Evolutionary conservation across 92 coral and sea anemone species (phyloP).

Genomic region (Muricea muricata): DNA sequence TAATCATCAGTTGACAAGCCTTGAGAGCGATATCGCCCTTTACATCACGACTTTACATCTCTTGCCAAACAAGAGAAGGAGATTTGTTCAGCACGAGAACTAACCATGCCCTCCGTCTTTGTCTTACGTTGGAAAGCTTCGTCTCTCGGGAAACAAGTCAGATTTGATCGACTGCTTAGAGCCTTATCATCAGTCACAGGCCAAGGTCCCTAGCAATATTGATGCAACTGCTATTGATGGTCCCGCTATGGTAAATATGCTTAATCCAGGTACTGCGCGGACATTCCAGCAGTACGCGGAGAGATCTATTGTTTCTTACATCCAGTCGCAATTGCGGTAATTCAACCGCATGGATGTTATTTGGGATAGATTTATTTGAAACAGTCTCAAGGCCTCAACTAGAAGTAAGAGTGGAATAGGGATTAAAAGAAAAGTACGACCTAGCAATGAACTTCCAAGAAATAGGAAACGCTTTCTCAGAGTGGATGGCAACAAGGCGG

Average conservation of each 20-base stretch:
- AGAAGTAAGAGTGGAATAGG: neutral
- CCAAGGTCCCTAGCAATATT: neutral
- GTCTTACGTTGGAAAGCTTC: constrained; percentile 40
- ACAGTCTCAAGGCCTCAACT: constrained; percentile 3
- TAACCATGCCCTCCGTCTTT: constrained; percentile 63
- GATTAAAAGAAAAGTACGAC: neutral
- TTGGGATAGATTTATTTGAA: neutral
- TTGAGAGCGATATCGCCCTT: constrained; percentile 56
- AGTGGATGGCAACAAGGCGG: constrained; percentile 1
- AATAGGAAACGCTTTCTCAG: neutral
- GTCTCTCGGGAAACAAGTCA: constrained; percentile 26
- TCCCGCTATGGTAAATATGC: neutral
- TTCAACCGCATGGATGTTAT: neutral
- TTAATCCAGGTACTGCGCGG: constrained; percentile 3
- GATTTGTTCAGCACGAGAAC: constrained; percentile 62
- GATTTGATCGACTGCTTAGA: constrained; percentile 39
- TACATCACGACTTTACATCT: constrained; percentile 60
- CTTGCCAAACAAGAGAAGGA: constrained; percentile 61
- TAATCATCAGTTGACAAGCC: constrained; percentile 54
- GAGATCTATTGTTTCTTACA: neutral
- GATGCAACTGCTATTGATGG: constrained; percentile 13
- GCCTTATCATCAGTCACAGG: neutral
- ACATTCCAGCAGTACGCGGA: constrained; percentile 1
- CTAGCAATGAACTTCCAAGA: neutral
- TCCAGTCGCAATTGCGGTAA: neutral